These are phyloP conservation scores for Cydia fagiglandana DNA, from an alignment of 1,140 invertebrate species.

Conservation along the genomic window DNA sequence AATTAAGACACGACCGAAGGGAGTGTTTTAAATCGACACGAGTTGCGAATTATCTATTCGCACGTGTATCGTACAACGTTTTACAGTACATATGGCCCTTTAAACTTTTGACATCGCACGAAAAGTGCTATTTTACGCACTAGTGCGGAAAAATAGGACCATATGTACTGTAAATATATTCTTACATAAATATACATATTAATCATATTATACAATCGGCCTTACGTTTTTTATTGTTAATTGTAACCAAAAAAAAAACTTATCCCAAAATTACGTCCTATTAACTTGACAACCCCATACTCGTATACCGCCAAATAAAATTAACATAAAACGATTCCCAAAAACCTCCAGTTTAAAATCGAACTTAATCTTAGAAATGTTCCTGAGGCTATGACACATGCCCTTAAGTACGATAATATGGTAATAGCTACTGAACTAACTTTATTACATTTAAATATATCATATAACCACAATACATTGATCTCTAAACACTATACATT, in stretches of 20 bases:
- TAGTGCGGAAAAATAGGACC: too few relatives aligned
- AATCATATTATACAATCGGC: too few relatives aligned
- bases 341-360: slow-evolving; percentile 45
- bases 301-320: slow-evolving; percentile 7
- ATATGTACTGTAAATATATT: too few relatives aligned
- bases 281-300: slow-evolving; percentile 19
- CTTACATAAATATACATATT: too few relatives aligned
- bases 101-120: too few relatives aligned
- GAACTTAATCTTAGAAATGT: slow-evolving; percentile 51
- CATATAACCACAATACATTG: slow-evolving; percentile 34
- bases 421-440: slow-evolving; percentile 50
- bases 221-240: not conserved
- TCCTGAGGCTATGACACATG: slow-evolving; percentile 56
- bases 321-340: slow-evolving; percentile 25
- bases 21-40: too few relatives aligned
- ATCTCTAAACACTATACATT: slow-evolving; percentile 7
- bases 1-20: too few relatives aligned
- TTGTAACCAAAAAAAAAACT: not conserved
- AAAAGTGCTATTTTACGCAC: too few relatives aligned
- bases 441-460: slow-evolving; percentile 36
- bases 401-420: slow-evolving; percentile 48
- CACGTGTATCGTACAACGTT: too few relatives aligned
- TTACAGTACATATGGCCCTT: too few relatives aligned
- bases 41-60: too few relatives aligned
- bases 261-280: not conserved